Conservation (phyloP, 35 echinoderm and acorn worm genomes). For the Lytechinus variegatus region DNA sequence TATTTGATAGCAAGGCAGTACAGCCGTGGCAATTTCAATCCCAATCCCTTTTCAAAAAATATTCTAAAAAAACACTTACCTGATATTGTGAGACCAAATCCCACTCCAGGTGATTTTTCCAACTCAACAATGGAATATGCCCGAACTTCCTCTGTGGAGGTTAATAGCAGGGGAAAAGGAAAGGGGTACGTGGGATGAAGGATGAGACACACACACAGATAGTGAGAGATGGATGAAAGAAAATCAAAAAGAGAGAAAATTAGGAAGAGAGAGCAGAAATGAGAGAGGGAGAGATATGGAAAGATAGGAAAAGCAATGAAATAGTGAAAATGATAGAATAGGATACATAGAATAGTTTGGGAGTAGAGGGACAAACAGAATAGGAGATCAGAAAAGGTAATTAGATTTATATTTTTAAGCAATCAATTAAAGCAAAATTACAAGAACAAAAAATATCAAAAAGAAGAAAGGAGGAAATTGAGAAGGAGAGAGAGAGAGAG, state of each 20-base stretch:
- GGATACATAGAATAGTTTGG: background rate
- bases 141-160: conserved; percentile 69
- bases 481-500: background rate
- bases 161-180: background rate
- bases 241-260: too few species aligned
- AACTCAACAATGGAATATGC: conserved; percentile 82
- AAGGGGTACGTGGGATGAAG: background rate
- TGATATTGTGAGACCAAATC: conserved; percentile 94
- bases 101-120: conserved; percentile 81
- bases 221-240: too few species aligned
- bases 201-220: too few species aligned
- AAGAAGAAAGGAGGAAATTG: too few species aligned
- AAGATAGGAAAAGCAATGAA: too few species aligned
- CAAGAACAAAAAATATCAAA: too few species aligned
- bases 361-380: background rate
- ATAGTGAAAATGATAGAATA: too few species aligned
- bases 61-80: conserved; percentile 40
- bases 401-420: too few species aligned
- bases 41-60: background rate
- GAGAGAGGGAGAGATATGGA: too few species aligned
- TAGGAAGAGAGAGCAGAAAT: too few species aligned
- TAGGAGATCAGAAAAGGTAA: background rate
- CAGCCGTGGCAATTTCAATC: background rate
- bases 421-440: too few species aligned
- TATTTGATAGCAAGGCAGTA: background rate